Conservation (phyloP, 2,113 vertebrate species). For the Crotophaga sulcirostris region DNA sequence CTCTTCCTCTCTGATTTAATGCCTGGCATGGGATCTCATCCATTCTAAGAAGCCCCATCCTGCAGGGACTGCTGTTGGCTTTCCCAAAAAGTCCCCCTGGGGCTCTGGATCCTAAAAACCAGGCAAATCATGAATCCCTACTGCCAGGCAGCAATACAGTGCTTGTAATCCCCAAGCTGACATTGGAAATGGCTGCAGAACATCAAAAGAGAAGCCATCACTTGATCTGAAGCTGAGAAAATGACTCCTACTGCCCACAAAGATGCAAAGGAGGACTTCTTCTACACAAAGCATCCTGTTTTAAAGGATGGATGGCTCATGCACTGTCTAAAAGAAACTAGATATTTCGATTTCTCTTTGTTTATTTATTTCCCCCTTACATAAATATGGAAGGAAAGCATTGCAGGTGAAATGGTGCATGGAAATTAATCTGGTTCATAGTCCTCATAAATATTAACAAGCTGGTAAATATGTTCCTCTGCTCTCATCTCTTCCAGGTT, state of each 20-base stretch:
- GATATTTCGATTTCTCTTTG: not conserved
- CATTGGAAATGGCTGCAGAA: not conserved
- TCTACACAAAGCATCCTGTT: not conserved
- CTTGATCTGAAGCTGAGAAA: not conserved
- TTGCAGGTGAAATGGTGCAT: constrained; percentile 70
- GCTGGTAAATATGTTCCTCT: constrained; percentile 68
- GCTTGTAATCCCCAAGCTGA: not conserved
- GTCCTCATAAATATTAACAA: constrained; percentile 77
- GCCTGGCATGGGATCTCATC: not conserved
- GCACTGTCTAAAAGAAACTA: not conserved
- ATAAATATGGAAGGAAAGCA: constrained; percentile 64
- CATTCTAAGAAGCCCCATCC: not conserved
- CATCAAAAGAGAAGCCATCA: not conserved
- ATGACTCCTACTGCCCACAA: not conserved
- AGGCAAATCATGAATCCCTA: not conserved
- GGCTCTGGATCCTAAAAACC: not conserved
- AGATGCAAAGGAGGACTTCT: not conserved
- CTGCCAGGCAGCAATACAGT: not conserved
- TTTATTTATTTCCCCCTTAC: not conserved
- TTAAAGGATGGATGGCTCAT: not conserved
- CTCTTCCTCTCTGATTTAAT: not conserved
- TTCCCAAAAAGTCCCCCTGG: not conserved
- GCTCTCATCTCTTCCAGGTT: constrained; percentile 58
- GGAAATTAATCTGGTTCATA: constrained; percentile 76
- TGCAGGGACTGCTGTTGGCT: not conserved